These are phyloP conservation scores for Xenopus borealis DNA, from an alignment of 2,113 vertebrate genomes.

Conservation along the genomic window DNA sequence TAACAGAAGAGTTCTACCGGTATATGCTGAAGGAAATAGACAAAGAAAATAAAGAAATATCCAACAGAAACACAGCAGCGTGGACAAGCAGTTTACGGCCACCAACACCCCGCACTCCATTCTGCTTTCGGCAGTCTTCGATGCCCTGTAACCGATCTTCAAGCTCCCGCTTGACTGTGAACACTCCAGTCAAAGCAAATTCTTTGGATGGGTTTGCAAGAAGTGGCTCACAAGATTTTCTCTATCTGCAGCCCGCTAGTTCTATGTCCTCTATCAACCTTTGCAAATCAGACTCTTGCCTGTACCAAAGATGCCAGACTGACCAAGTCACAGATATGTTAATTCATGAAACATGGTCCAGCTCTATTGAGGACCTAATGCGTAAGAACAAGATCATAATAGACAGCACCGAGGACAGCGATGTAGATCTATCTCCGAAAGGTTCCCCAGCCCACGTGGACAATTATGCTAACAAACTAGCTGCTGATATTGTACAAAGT, in stretches of 20 bases:
- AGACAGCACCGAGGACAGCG: slow-evolving; percentile 69
- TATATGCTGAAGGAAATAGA: slow-evolving; percentile 92
- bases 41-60: slow-evolving; percentile 76
- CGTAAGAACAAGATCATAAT: slow-evolving; percentile 92
- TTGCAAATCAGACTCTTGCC: slow-evolving; percentile 92
- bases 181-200: slow-evolving; percentile 85
- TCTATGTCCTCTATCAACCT: slow-evolving; percentile 73
- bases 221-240: slow-evolving; percentile 71
- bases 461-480: slow-evolving; percentile 70
- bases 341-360: slow-evolving; percentile 93
- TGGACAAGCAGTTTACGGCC: slow-evolving; percentile 79
- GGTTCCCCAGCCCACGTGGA: slow-evolving; percentile 70
- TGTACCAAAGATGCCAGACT: slow-evolving; percentile 80
- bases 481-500: slow-evolving; percentile 73
- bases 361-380: slow-evolving; percentile 93
- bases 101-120: slow-evolving; percentile 71
- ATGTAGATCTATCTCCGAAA: slow-evolving; percentile 53
- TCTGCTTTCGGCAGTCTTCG: slow-evolving; percentile 87
- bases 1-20: slow-evolving; percentile 93
- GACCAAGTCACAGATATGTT: slow-evolving; percentile 91
- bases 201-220: slow-evolving; percentile 88
- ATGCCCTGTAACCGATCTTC: slow-evolving; percentile 80
- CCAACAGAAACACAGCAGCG: slow-evolving; percentile 74
- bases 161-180: slow-evolving; percentile 81
- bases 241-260: slow-evolving; percentile 71